Evolutionary conservation across 1,140 invertebrate genomes (phyloP), one percentile per base, ranked within the genome.

Genomic region (Drosophila equinoxialis): DNA sequence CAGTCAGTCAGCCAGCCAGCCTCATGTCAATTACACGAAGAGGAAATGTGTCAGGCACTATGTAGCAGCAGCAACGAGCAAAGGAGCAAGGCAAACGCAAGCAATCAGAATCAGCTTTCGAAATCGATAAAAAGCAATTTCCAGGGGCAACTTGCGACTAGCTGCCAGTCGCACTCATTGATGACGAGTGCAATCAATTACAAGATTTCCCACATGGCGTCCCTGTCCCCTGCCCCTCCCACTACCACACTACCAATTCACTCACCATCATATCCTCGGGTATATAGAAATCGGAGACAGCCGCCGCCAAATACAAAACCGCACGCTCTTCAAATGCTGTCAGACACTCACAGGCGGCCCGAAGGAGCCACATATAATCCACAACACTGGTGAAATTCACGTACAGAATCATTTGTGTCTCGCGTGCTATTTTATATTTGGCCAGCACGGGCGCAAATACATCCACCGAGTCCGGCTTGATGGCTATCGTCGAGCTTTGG

Each of bases 241-340:
- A 51, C 59, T 11, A 37, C 0, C 63, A 33, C 45, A 64, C 17
- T n/a, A 6, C 30, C 30, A 30, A 66, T n/a, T n/a, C 41, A 92
- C 92, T 94, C 93, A 98, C 98, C 96, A 99, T 96, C 94, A 98
- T 94, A 92, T 96, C 95, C 72, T 96, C 95, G 57, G 98, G 98
- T 92, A 99, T 96, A 92, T 99, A 99, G 94, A 99, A 99, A 93
- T 99, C 99, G 2, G 98, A 99, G 0, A 99, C 99, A 13, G 99
- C 99, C 17, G 99, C 99, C 33, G 98, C 98, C 65, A 99, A 94
- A 93, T 99, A 99, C 0, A 99, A 92, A 71, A 99, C 92, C 0
- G 96, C 97, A 39, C 93, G 93, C 3, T 94, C 91, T 33, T 95
- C 95, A 14, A 96, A 93, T 33, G 93, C 90, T 33, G 95, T 94